phyloP scores from a whole-genome alignment of 2,797 vertebrate genomes.

The Rhinella marina region DNA sequence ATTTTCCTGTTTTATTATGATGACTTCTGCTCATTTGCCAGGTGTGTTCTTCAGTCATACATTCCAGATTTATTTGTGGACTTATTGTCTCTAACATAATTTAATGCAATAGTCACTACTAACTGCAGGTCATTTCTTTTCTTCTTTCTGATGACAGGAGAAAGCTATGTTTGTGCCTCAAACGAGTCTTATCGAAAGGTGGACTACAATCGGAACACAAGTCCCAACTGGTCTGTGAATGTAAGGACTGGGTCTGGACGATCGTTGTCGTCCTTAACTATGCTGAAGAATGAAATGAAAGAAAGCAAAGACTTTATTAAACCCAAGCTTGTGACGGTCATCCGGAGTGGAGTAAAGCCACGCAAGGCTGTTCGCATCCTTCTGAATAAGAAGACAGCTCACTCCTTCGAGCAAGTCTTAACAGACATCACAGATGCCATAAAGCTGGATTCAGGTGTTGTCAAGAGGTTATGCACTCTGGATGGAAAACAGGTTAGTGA shows the following conservation, averaged over 20 bases:
- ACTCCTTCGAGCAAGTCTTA: slow-evolving; percentile 97
- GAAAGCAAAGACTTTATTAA: slow-evolving; percentile 97
- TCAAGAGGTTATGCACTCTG: slow-evolving; percentile 93
- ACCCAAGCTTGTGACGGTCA: slow-evolving; percentile 96
- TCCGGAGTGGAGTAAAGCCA: slow-evolving; percentile 94
- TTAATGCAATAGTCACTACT: neutral
- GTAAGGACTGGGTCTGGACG: slow-evolving; percentile 82
- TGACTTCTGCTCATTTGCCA: too few species aligned
- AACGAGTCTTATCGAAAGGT: slow-evolving; percentile 91
- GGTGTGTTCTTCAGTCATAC: too few species aligned
- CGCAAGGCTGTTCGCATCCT: slow-evolving; percentile 95
- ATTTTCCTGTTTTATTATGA: too few species aligned
- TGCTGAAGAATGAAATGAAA: slow-evolving; percentile 80
- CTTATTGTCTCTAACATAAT: neutral
- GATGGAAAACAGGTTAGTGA: slow-evolving; percentile 93
- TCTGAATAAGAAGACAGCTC: slow-evolving; percentile 97
- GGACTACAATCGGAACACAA: slow-evolving; percentile 93
- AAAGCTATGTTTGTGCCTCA: slow-evolving; percentile 96
- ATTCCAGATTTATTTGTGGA: too few species aligned
- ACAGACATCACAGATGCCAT: slow-evolving; percentile 97
- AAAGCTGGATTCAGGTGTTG: slow-evolving; percentile 94
- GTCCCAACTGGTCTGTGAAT: slow-evolving; percentile 97
- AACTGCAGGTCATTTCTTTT: neutral
- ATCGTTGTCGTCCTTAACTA: slow-evolving; percentile 80
- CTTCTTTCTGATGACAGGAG: slow-evolving; percentile 76